Evolutionary conservation across 23 tunicate species (phyloP), one percentile per base, ranked within the genome.

Genomic region (Aplidium turbinatum): DNA sequence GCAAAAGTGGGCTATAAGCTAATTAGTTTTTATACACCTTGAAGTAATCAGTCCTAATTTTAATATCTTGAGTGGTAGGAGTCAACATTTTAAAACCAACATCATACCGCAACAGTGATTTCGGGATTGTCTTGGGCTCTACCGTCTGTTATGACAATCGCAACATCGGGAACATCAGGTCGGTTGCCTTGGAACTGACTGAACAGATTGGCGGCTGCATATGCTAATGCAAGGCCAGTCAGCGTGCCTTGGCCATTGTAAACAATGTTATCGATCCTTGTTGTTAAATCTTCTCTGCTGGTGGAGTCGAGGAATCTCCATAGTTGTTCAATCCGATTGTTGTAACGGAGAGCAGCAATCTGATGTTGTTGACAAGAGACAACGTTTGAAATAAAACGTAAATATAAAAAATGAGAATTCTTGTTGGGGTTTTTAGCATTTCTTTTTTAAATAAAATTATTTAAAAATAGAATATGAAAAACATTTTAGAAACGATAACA

Each of bases 271-370:
- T 64, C 33, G 24, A 84, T 61, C 26, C 73, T 40, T 6, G 39
- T 63, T 1, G 73, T 42, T 19, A 87, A 58, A 18, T 56, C 76
- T 3, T 74, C 68, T 0, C 52, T 53, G 79, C 67, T 67, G 35
- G 83, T 72, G 3, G 80, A 62, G 18, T 79, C 82, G 25, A 51
- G 47, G 39, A 91, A 81, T 55, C 58, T 58, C 78, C 89, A 91
- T 38, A 91, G 73, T 0, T 84, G 82, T n/a, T 39, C 38, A 3
- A 91, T 86, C 28, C 47, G 51, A 2, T 70, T 46, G 86, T 84
- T 91, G 78, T 84, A 91, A 6, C 83, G 97, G 6, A 91, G 58
- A 1, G 97, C 97, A 57, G 87, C 83, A 48, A 91, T 47, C 97
- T 91, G 77, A 11, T n/a, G n/a, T n/a, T n/a, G n/a, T n/a, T n/a